These are phyloP conservation scores for Zapus hudsonius DNA, from an alignment of 2,113 vertebrate species.

Conservation along the genomic window DNA sequence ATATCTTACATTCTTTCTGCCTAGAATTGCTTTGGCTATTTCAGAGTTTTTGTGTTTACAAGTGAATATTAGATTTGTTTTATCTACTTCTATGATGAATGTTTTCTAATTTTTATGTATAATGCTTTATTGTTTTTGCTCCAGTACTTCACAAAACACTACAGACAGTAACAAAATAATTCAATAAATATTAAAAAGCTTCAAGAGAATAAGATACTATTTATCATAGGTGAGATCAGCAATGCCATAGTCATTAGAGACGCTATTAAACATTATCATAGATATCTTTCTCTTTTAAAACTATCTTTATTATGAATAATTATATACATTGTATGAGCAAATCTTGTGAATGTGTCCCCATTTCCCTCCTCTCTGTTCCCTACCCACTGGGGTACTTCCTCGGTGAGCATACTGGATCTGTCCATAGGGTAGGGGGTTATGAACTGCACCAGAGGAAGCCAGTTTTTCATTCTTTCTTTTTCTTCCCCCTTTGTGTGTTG, in stretches of 20 bases:
- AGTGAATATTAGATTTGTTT: background rate
- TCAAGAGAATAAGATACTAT: conserved; percentile 81
- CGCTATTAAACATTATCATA: conserved; percentile 79
- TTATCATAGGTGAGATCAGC: conserved; percentile 78
- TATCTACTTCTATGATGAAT: background rate
- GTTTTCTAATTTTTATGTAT: too few species aligned
- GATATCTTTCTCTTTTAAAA: conserved; percentile 84
- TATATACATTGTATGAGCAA: too few species aligned
- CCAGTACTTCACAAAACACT: conserved; percentile 88
- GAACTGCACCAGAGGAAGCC: too few species aligned
- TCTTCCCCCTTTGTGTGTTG: too few species aligned
- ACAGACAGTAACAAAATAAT: conserved; percentile 92
- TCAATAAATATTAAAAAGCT: conserved; percentile 88
- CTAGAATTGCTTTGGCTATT: background rate
- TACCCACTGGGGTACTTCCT: too few species aligned
- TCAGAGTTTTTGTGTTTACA: background rate
- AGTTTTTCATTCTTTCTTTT: too few species aligned
- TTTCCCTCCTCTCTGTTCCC: too few species aligned
- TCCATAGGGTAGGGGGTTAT: too few species aligned
- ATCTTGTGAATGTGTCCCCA: too few species aligned
- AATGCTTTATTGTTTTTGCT: conserved; percentile 89
- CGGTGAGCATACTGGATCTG: too few species aligned
- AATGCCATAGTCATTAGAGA: conserved; percentile 78
- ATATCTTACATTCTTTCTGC: background rate
- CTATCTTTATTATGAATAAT: too few species aligned